Evolutionary conservation across 1,140 invertebrate species (phyloP), one percentile per base, ranked within the genome.

Genomic region (Calephelis nemesis): DNA sequence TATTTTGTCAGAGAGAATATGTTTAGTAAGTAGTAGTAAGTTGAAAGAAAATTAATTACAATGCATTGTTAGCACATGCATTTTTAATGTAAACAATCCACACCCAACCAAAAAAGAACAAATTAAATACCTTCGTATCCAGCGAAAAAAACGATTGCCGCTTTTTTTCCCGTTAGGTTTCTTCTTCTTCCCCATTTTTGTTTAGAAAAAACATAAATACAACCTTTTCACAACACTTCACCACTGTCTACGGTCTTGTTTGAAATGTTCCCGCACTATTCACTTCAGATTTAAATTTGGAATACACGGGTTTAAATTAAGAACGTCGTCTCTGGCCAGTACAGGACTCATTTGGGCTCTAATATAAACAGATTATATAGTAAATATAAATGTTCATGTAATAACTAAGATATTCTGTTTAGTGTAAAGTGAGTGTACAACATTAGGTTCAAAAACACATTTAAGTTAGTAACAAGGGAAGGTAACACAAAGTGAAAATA

Each of bases 141-240:
- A 90, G 50, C 88, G 83, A 72, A 90, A 90, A 71, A 90, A 90
- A 68, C 86, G 77, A 75, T 85, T 88, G 49, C 84, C 85, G 40
- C 78, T 75, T 73, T 78, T 85, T 64, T 83, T 87, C 13, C 74
- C 81, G 67, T 75, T 83, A 71, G 79, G 83, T 80, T 88, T 90
- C 81, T 88, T 90, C 79, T 90, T 88, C 70, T 88, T 90, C 69
- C 88, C 88, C 88, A 90, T 90, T 78, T 76, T 81, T 70, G 50
- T 69, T 63, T 65, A 75, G 64, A 66, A 70, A 47, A 65, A 75
- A 47, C 75, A 79, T 81, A 75, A 74, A 80, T 67, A 54, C 65
- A 81, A 75, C 79, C 74, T 75, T 71, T 69, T 66, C 70, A 74
- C 70, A 71, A 75, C 74, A 74, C 63, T 73, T 72, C 68, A 70